Evolutionary conservation across 2,113 vertebrate genomes (phyloP).

Genomic region (Lagopus leucura): DNA sequence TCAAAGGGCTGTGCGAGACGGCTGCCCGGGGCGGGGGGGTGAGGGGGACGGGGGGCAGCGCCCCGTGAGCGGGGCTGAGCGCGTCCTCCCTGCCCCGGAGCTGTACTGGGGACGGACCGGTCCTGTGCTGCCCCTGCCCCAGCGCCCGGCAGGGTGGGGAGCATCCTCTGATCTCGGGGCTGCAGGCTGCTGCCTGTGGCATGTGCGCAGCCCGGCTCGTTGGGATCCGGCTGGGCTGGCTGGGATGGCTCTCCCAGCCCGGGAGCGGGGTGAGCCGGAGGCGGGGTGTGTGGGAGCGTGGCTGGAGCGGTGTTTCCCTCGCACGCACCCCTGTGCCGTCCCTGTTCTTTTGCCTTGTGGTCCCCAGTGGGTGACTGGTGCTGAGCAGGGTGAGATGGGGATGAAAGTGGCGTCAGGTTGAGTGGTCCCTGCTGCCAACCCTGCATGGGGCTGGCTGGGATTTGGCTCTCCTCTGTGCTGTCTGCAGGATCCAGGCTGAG

Average conservation of each 20-base stretch:
- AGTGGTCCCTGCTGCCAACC: fast-evolving
- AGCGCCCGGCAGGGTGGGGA: not conserved
- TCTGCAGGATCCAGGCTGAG: not conserved
- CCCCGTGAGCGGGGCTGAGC: not conserved
- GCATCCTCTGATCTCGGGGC: constrained; percentile 26
- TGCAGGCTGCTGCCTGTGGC: constrained; percentile 25
- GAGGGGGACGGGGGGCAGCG: not conserved
- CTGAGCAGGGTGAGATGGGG: not conserved
- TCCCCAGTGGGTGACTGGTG: not conserved
- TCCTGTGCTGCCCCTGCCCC: not conserved
- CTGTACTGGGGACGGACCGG: not conserved
- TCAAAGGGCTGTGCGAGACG: not conserved
- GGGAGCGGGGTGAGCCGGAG: not conserved
- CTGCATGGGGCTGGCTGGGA: not conserved
- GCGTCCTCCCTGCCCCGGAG: not conserved
- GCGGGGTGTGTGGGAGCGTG: not conserved
- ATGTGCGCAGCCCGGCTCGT: not conserved
- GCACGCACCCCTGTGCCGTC: fast-evolving
- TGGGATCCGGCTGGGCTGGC: constrained; percentile 38
- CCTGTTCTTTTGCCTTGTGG: not conserved
- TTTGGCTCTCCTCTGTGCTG: not conserved
- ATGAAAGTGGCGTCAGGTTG: not conserved
- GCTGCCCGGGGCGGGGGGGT: not conserved
- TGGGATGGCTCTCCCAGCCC: not conserved
- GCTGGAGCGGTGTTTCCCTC: fast-evolving